Evolutionary conservation across 2,797 vertebrate species (phyloP).

Genomic region (Otus scops): DNA sequence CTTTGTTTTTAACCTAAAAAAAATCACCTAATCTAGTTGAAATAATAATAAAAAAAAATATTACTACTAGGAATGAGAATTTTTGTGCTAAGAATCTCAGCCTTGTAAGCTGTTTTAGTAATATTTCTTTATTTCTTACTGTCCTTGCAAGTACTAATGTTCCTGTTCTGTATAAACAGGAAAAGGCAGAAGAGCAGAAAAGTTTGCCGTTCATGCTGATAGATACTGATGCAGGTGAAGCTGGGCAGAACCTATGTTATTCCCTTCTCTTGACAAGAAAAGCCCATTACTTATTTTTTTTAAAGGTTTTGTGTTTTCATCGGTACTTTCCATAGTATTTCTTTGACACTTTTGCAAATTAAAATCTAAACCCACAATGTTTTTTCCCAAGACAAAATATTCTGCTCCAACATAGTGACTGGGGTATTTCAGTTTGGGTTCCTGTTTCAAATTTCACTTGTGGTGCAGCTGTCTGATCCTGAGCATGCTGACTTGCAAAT

Average conservation of each 20-base stretch:
- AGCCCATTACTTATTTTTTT: accelerated
- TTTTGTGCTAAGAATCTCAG: neutral
- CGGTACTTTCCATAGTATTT: neutral
- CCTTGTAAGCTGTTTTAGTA: neutral
- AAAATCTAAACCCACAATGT: neutral
- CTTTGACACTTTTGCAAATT: neutral
- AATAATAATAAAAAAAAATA: neutral
- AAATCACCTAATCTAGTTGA: neutral
- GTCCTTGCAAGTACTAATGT: neutral
- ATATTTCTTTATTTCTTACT: neutral
- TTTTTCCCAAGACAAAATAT: neutral
- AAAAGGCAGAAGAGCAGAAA: neutral
- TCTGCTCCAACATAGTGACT: neutral
- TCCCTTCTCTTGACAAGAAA: neutral
- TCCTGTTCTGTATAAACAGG: neutral
- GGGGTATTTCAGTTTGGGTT: neutral
- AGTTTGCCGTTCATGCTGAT: neutral
- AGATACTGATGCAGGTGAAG: neutral
- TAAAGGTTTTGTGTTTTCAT: neutral
- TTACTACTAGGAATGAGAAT: neutral
- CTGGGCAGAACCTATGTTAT: neutral
- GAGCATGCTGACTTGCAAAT: neutral
- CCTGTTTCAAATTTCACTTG: neutral
- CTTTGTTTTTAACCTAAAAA: neutral
- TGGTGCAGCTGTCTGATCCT: neutral